Evolutionary conservation across 2,888 invertebrate species (phyloP).

Genomic region (Panopea generosa): DNA sequence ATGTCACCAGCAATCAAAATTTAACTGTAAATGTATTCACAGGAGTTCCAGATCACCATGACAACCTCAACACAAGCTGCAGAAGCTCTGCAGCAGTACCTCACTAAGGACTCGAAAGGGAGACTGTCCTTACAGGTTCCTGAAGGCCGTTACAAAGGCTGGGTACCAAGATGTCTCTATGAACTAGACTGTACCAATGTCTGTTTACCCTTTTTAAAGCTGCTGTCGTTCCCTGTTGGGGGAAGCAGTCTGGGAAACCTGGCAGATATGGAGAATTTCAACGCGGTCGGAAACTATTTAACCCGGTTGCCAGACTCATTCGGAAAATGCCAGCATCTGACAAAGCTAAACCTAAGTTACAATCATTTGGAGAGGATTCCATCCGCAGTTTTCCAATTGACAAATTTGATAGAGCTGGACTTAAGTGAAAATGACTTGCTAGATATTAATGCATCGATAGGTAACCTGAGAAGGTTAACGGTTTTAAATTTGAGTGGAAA

Average conservation of each 20-base stretch:
- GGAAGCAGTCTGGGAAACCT: constrained; percentile 76
- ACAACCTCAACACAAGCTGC: constrained; percentile 62
- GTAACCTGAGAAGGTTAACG: constrained; percentile 69
- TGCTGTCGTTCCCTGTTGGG: constrained; percentile 79
- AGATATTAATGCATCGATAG: constrained; percentile 67
- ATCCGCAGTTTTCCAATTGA: constrained; percentile 69
- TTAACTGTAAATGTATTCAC: too few species aligned
- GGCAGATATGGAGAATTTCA: constrained; percentile 72
- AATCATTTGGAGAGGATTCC: constrained; percentile 76
- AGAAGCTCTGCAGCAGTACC: constrained; percentile 72
- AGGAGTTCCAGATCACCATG: constrained; percentile 7
- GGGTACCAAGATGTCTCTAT: constrained; percentile 78
- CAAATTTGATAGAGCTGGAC: constrained; percentile 69
- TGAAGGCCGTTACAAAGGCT: constrained; percentile 78
- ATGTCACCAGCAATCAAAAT: too few species aligned
- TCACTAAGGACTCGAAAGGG: constrained; percentile 65
- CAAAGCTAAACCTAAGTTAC: constrained; percentile 74
- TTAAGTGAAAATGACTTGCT: constrained; percentile 76
- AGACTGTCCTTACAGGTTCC: constrained; percentile 68
- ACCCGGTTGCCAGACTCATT: constrained; percentile 74
- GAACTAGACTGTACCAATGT: constrained; percentile 71
- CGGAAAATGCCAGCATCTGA: constrained; percentile 71
- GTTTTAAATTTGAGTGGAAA: constrained; percentile 76
- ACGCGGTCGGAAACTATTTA: constrained; percentile 78
- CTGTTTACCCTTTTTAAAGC: constrained; percentile 75